These are phyloP conservation scores for Entomyzon cyanotis DNA, from an alignment of 2,113 vertebrate species.

Conservation along the genomic window DNA sequence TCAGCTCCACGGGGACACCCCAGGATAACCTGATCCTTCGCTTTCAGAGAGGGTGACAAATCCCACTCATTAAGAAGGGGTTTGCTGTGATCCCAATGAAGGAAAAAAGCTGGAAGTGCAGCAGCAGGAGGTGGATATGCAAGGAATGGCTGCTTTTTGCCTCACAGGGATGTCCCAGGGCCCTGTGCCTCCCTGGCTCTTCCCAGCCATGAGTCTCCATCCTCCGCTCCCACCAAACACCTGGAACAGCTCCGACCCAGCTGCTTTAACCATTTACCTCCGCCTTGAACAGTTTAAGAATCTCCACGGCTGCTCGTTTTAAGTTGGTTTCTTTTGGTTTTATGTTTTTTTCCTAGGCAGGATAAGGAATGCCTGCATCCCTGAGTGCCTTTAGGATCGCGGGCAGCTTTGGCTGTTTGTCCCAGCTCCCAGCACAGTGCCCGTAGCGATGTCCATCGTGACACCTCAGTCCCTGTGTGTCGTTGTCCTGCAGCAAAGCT, in stretches of 20 bases:
- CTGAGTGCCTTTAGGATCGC: neutral
- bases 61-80: fast-evolving
- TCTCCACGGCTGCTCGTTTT: constrained; percentile 19
- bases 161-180: neutral
- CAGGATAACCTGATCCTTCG: fast-evolving
- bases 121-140: neutral
- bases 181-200: neutral
- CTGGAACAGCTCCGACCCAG: neutral
- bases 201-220: neutral
- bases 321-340: neutral
- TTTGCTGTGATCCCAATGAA: neutral
- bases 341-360: neutral
- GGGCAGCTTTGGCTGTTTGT: neutral
- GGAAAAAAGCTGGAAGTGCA: neutral
- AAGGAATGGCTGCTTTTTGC: neutral
- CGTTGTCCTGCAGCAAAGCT: constrained; percentile 74
- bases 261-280: constrained; percentile 28
- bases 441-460: neutral
- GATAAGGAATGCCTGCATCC: neutral
- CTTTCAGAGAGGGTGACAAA: neutral
- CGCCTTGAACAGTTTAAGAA: neutral
- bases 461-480: constrained; percentile 66
- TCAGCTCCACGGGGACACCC: neutral
- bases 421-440: neutral
- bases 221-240: neutral